A percentile compares a stretch with the other conserved stretches of the same genome.
Conservation (phyloP, 2,888 invertebrate genomes). For the Cosmopolites sordidus region DNA sequence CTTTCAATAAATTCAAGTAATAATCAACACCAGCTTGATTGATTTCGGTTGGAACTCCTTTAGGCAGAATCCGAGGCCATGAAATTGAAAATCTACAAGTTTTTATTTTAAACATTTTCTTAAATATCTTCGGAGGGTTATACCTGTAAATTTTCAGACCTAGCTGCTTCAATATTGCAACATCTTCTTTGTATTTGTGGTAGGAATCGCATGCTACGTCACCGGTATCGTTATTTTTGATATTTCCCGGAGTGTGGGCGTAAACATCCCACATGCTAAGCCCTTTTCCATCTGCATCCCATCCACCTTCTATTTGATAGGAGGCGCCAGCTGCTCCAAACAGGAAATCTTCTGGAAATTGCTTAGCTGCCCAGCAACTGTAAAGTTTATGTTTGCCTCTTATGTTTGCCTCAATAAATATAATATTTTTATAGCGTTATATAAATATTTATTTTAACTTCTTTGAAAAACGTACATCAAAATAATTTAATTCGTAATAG, state of each 20-base stretch:
- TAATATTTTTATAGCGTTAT: no score
- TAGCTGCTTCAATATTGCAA: slow-evolving; percentile 53
- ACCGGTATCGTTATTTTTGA: slow-evolving; percentile 47
- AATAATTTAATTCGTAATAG: no score
- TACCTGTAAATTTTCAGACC: slow-evolving; percentile 56
- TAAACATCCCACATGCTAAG: slow-evolving; percentile 53
- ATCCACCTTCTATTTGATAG: slow-evolving; percentile 30
- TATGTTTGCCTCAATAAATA: no score
- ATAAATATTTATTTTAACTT: no score
- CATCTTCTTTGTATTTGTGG: slow-evolving; percentile 58
- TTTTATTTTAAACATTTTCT: slow-evolving; percentile 5
- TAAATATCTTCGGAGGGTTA: slow-evolving; percentile 9
- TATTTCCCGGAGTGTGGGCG: slow-evolving; percentile 2
- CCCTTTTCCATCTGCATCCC: slow-evolving; percentile 42
- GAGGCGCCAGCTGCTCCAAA: slow-evolving; percentile 9
- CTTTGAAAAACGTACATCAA: no score
- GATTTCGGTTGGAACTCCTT: slow-evolving; percentile 6
- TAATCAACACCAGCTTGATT: slow-evolving; percentile 20
- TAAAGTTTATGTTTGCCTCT: no score
- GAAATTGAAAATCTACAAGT: slow-evolving; percentile 14
- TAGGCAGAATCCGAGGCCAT: slow-evolving; percentile 13
- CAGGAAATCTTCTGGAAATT: slow-evolving; percentile 9
- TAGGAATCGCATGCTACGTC: slow-evolving; percentile 67
- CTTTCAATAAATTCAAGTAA: slow-evolving; percentile 17
- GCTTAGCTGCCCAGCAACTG: not conserved